A percentile compares a stretch with the other conserved stretches of the same genome.
Evolutionary conservation across 2,797 vertebrate genomes (phyloP).

Genomic region (Takifugu ocellatus): DNA sequence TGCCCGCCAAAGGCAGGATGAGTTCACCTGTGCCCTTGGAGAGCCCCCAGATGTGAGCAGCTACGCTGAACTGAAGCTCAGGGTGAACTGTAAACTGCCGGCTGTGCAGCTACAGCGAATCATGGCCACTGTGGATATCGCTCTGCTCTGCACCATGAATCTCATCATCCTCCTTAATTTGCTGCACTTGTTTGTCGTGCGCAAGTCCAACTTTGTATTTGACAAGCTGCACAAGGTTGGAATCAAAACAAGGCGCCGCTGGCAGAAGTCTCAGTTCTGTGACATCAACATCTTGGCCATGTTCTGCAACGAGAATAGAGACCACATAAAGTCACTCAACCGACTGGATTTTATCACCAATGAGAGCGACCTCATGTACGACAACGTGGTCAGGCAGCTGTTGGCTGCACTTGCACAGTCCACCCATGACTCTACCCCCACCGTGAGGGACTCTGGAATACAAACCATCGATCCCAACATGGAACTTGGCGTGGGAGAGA

Average conservation of each 20-base stretch:
- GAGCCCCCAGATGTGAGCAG: constrained; percentile 88
- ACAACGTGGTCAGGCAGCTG: constrained; percentile 96
- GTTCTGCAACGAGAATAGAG: constrained; percentile 99
- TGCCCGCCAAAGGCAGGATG: constrained; percentile 93
- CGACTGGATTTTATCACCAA: constrained; percentile 98
- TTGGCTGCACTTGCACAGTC: constrained; percentile 94
- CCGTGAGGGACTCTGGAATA: constrained; percentile 89
- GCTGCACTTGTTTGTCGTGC: constrained; percentile 95
- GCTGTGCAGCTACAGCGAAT: constrained; percentile 97
- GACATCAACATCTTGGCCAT: constrained; percentile 99
- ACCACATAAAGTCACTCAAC: constrained; percentile 98
- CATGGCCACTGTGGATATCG: constrained; percentile 91
- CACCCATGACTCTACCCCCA: constrained; percentile 93
- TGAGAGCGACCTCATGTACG: constrained; percentile 98
- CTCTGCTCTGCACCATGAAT: constrained; percentile 94
- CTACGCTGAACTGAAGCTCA: constrained; percentile 81
- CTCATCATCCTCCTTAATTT: constrained; percentile 94
- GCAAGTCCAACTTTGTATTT: constrained; percentile 99
- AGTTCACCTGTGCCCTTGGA: constrained; percentile 92
- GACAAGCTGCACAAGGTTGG: constrained; percentile 99
- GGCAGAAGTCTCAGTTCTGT: constrained; percentile 98
- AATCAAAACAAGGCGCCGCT: constrained; percentile 93
- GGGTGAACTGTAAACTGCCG: constrained; percentile 94
- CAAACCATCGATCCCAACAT: constrained; percentile 91
- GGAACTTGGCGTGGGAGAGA: constrained; percentile 82